Conservation (phyloP, 2,113 vertebrate genomes). For the Rhadina sibilatrix region DNA sequence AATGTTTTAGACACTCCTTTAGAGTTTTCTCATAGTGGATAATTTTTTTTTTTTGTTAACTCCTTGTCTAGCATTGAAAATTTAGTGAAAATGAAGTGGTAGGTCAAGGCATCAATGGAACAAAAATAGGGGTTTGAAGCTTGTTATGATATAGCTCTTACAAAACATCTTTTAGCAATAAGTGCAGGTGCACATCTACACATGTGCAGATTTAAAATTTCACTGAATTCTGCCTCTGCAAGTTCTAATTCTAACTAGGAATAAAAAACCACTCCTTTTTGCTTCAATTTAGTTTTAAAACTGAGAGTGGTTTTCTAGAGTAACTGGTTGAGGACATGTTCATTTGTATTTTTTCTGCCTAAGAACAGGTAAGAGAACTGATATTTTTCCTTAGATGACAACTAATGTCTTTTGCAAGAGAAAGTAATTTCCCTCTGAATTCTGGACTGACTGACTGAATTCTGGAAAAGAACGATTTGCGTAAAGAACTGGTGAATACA, state of each 20-base stretch:
- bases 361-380: background rate
- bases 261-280: background rate
- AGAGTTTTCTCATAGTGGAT: background rate
- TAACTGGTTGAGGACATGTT: background rate
- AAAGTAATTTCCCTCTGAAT: background rate
- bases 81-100: background rate
- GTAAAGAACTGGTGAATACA: background rate
- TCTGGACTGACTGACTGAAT: background rate
- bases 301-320: background rate
- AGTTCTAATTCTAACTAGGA: background rate
- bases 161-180: background rate
- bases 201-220: background rate
- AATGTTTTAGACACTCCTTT: background rate
- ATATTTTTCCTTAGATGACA: background rate
- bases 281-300: background rate
- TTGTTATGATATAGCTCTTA: background rate
- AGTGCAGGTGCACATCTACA: background rate
- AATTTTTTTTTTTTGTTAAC: background rate
- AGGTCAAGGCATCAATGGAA: background rate
- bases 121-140: background rate
- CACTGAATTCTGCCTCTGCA: background rate
- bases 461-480: background rate
- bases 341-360: background rate
- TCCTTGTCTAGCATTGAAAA: background rate
- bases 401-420: background rate